Evolutionary conservation across 2,888 invertebrate species (phyloP), one percentile per base, ranked within the genome.

Genomic region (Liopterus haemorrhoidalis): DNA sequence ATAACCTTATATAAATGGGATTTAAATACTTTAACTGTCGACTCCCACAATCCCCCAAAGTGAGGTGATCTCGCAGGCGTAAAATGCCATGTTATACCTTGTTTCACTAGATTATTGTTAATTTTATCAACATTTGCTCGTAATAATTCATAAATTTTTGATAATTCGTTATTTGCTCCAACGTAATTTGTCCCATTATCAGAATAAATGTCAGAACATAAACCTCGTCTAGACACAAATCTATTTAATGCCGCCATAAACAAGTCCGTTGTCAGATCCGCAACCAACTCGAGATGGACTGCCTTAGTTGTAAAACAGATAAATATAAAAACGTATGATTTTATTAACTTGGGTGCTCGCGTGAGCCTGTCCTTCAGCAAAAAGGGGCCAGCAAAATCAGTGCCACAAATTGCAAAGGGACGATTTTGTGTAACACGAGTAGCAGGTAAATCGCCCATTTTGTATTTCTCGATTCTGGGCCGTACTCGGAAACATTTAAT

Each of bases 351-450:
- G 12, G 30, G 11, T 18, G 30, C 24, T 19, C 41, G 41, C n/a
- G 11, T 9, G 4, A 18, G n/a, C 4, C 11, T 14, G 11, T 33
- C 9, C 11, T 15, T 18, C 5, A 41, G n/a, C 11, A 6, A n/a
- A 20, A 41, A 41, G 9, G 41, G 41, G 11, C 41, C 37, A 11
- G 41, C 41, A 40, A 41, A 41, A 37, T 41, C 41, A 19, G 41
- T 41, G 16, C 41, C 41, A 12, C 41, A 41, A 20, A 41, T 41
- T 2, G 41, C 37, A 41, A 41, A 41, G 8, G 41, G 41, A 20
- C 14, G 37, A 8, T 33, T 38, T 21, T 14, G 41, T 9, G 22
- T 22, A 2, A 41, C 30, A 4, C 37, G 14, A 11, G 21, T 12
- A 22, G 36, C 16, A 9, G 35, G 35, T 5, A 41, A 16, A 20